Evolutionary conservation across 2,888 invertebrate species (phyloP), one percentile per base, ranked within the genome.

Genomic region (Vesta saturnalis): DNA sequence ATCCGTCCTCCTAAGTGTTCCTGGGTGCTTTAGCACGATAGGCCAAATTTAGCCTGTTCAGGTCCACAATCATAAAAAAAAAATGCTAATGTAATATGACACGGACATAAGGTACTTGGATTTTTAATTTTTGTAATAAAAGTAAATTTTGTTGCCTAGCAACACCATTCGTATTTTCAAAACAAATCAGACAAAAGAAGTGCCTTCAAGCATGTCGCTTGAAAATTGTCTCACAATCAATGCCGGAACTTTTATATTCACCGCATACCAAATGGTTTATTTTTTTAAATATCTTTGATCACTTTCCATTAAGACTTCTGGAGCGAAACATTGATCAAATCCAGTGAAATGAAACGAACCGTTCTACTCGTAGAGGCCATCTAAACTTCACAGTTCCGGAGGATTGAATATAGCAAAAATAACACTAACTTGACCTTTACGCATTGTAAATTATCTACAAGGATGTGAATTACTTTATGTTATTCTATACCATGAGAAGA

Each of bases 361-460:
- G 8, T 18, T 3, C 21, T 21, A 19, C 12, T 52, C 19, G 18
- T 52, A 52, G 19, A 10, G 19, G 52, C 52, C 18, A 19, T 52
- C 39, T 3, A n/a, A 39, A 10, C 39, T 39, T n/a, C 8, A 39
- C 52, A 52, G 52, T 52, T 52, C 52, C 19, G 52, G 19, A 52
- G 19, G 52, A 52, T 52, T 52, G 52, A 12, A 19, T 52, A 8
- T 21, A 21, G 52, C n/a, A 52, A 12, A 19, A 52, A 19, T 52
- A 52, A 19, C 52, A 52, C 19, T 52, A 52, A 19, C 52, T n/a
- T 52, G 52, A 19, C 52, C 52, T 52, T 52, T 15, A 49, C 18
- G 21, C 52, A 52, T 52, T 52, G 18, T 52, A 8, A 19, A 21
- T 49, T 49, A 49, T 15, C n/a, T n/a, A n/a, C 16, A 18, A 49